Evolutionary conservation across 2,113 vertebrate genomes (phyloP).

Genomic region (Spheniscus mendiculus): DNA sequence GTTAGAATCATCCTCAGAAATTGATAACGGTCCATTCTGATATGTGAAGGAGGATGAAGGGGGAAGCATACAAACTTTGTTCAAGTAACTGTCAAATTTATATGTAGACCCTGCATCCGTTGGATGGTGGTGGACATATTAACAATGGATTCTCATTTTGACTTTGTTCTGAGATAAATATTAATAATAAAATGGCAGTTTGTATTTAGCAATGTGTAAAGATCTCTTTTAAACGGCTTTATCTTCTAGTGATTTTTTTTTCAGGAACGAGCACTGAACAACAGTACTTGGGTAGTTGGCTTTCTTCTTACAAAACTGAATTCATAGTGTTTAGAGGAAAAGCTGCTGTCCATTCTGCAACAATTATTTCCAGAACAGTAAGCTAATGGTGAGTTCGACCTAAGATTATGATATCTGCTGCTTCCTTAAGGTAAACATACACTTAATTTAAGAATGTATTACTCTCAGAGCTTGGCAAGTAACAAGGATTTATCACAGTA

Average conservation of each 20-base stretch:
- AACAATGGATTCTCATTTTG: neutral
- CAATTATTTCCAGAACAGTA: neutral
- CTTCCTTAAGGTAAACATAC: neutral
- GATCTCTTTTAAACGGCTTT: neutral
- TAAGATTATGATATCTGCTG: neutral
- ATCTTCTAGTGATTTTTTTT: neutral
- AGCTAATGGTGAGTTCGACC: neutral
- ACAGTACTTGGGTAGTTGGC: accelerated
- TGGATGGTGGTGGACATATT: neutral
- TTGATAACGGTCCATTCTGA: neutral
- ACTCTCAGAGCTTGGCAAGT: neutral
- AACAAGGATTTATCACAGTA: neutral
- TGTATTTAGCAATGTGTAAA: neutral
- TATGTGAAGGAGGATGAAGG: neutral
- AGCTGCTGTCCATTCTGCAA: neutral
- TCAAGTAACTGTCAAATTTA: neutral
- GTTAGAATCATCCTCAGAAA: neutral
- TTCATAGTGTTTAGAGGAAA: neutral
- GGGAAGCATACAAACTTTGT: neutral
- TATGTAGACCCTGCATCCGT: neutral
- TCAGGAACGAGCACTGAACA: neutral
- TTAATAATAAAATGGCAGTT: neutral
- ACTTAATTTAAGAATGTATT: neutral
- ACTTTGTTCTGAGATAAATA: neutral
- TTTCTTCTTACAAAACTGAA: neutral